Evolutionary conservation across 2,113 vertebrate species (phyloP), one percentile per base, ranked within the genome.

Genomic region (Orientallactaga bullata): DNA sequence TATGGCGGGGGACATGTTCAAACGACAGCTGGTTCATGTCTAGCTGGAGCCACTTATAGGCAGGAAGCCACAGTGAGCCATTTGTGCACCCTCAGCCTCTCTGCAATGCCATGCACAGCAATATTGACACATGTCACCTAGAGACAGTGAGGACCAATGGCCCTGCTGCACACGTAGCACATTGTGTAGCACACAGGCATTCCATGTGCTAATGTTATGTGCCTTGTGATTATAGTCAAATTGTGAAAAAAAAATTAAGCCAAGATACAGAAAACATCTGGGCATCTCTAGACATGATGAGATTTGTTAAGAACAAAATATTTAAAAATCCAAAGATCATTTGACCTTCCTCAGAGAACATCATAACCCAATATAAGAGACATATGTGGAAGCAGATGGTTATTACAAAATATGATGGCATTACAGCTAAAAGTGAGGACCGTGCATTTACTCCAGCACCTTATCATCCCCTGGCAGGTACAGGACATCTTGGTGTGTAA

Each of bases 31-130:
- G 78, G 24, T 30, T 13, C 13, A 15, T 12, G 3, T 26, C 16
- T 13, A 1, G 16, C 23, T n/a, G n/a, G 0, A 65, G 84, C 4
- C 58, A 55, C 7, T 32, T 16, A 9, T 3, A 23, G 24, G 24
- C 32, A 10, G 0, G 12, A 80, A 21, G n/a, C 28, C 11, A 2
- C 0, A 1, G 13, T 0, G 39, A 39, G 76, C 26, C 30, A 2
- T 18, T 65, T 6, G 35, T 1, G 11, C 6, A 20, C 15, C 8
- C 76, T 18, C 51, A 20, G 7, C 58, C 47, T 61, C 9, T 51
- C 7, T n/a, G 32, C 66, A 47, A 5, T 6, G 42, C 42, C 42
- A 47, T 47, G 42, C 42, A 5, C 42, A 47, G 42, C 42, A 37
- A 17, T 13, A 35, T 26, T 21, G 32, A 24, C 5, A 1, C 32